Evolutionary conservation across 2,797 vertebrate species (phyloP).

Genomic region (Semaprochilodus insignis): DNA sequence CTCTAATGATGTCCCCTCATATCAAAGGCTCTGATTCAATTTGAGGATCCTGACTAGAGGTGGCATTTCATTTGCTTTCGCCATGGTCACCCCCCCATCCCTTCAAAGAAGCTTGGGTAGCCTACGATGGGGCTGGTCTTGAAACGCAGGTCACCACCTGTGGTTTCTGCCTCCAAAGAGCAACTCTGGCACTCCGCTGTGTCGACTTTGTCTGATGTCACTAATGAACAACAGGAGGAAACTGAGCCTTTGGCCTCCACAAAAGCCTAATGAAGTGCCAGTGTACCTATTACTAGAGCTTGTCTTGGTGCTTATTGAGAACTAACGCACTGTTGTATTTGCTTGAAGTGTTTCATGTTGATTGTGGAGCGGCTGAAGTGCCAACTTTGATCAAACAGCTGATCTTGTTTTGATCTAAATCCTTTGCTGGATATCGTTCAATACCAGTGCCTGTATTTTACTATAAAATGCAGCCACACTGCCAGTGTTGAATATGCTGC

Average conservation of each 20-base stretch:
- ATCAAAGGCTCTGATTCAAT: conserved; percentile 51
- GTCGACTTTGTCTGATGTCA: conserved; percentile 3
- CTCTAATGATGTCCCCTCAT: conserved; percentile 41
- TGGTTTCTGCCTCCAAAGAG: conserved; percentile 14
- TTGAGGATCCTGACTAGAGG: conserved; percentile 45
- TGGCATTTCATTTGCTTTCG: conserved; percentile 50
- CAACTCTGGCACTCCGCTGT: not conserved
- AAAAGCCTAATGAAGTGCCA: conserved; percentile 13
- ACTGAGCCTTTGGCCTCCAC: conserved; percentile 11
- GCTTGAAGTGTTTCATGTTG: not conserved
- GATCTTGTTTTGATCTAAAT: no score
- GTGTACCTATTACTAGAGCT: not conserved
- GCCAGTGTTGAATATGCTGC: no score
- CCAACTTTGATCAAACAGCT: no score
- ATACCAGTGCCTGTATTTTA: no score
- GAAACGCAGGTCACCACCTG: conserved; percentile 49
- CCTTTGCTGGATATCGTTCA: no score
- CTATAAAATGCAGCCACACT: no score
- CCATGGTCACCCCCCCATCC: conserved; percentile 22
- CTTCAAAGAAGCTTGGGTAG: conserved; percentile 18
- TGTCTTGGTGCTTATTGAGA: conserved; percentile 4
- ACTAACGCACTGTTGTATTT: not conserved
- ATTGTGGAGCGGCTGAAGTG: not conserved
- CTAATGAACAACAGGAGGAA: conserved; percentile 29
- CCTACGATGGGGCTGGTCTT: conserved; percentile 21